phyloP scores from a whole-genome alignment of 92 coral and sea anemone species.

The Pocillopora meandrina region DNA sequence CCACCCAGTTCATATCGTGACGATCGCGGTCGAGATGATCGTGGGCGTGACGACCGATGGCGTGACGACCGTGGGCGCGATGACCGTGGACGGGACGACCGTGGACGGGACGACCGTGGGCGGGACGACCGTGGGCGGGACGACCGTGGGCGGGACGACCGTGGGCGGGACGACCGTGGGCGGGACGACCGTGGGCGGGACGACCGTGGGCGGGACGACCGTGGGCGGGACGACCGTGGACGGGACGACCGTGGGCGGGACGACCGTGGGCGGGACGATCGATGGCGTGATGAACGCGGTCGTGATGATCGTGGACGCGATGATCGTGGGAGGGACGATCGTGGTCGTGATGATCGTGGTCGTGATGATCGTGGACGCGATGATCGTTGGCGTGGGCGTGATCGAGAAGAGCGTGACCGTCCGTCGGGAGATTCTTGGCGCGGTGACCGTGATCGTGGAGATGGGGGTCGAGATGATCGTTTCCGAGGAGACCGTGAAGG shows the following conservation, averaged over 20 bases:
- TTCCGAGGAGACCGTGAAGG: slow-evolving; percentile 60
- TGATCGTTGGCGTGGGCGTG: slow-evolving; percentile 37
- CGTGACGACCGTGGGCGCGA: slow-evolving; percentile 24
- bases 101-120: slow-evolving; percentile 55
- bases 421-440: slow-evolving; percentile 53
- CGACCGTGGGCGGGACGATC: slow-evolving; percentile 42
- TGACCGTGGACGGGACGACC: slow-evolving; percentile 36
- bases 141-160: slow-evolving; percentile 4
- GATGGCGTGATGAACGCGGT: slow-evolving; percentile 53
- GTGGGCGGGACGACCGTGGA: slow-evolving; percentile 26
- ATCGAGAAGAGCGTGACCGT: slow-evolving; percentile 44
- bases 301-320: slow-evolving; percentile 61
- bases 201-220: slow-evolving; percentile 37
- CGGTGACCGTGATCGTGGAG: slow-evolving; percentile 57
- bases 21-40: slow-evolving; percentile 51
- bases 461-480: slow-evolving; percentile 67
- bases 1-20: slow-evolving; percentile 3
- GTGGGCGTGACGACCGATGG: slow-evolving; percentile 43
- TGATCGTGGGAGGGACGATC: slow-evolving; percentile 41
- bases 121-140: slow-evolving; percentile 55
- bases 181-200: slow-evolving; percentile 24
- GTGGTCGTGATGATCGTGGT: slow-evolving; percentile 63
- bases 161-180: not conserved
- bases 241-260: slow-evolving; percentile 49
- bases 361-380: slow-evolving; percentile 63